These are phyloP conservation scores for Montipora sp. DNA, from an alignment of 64 coral and sea anemone genomes.

Conservation along the genomic window DNA sequence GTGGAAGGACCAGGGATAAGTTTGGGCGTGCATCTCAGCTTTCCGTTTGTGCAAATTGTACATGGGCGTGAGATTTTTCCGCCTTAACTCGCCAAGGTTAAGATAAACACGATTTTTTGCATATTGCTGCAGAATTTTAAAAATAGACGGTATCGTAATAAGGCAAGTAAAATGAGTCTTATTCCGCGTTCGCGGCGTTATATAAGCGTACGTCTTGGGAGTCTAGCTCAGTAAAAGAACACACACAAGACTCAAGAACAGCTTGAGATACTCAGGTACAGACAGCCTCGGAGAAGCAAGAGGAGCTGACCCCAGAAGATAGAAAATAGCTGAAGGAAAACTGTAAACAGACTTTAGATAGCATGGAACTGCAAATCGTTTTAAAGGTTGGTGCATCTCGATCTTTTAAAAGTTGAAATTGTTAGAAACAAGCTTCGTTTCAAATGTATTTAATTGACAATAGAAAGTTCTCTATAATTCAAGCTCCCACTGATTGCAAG, in stretches of 20 bases:
- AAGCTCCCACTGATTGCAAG: no score
- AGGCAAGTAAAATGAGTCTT: not conserved
- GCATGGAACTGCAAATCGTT: not conserved
- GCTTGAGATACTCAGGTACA: no score
- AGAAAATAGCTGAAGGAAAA: not conserved
- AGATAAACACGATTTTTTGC: not conserved
- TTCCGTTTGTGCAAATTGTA: not conserved
- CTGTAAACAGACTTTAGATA: not conserved
- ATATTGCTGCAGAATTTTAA: not conserved
- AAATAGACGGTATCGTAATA: not conserved
- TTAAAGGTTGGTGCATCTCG: not conserved
- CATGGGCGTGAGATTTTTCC: not conserved
- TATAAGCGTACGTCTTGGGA: not conserved
- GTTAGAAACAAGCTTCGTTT: no score
- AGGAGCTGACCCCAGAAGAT: not conserved
- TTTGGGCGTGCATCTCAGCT: not conserved
- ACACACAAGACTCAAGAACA: no score
- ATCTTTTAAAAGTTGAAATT: not conserved
- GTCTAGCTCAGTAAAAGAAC: no score
- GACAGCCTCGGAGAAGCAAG: not conserved
- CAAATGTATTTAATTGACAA: no score
- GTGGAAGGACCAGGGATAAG: not conserved
- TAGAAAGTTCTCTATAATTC: no score
- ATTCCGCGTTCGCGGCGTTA: not conserved
- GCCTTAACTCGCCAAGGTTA: not conserved